Evolutionary conservation across 2,797 vertebrate genomes (phyloP).

Genomic region (Coendou prehensilis): DNA sequence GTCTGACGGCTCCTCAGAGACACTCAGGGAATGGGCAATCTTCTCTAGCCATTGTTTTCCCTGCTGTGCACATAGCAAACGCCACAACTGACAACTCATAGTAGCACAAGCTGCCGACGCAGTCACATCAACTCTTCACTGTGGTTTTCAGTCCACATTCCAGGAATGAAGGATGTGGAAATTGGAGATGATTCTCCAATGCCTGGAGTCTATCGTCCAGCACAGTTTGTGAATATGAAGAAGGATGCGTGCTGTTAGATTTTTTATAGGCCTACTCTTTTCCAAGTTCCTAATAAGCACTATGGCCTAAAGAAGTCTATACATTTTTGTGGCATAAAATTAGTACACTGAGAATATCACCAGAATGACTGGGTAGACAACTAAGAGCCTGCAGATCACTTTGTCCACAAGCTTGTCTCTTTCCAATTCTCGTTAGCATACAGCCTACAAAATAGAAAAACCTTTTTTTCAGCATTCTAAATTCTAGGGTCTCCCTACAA

Average conservation of each 20-base stretch:
- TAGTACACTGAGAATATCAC: not conserved
- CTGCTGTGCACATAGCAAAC: not conserved
- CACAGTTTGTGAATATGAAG: not conserved
- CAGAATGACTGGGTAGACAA: not conserved
- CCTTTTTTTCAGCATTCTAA: not conserved
- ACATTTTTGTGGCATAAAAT: slow-evolving; percentile 42
- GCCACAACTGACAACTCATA: not conserved
- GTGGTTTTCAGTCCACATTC: not conserved
- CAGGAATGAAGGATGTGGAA: not conserved
- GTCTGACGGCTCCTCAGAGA: not conserved
- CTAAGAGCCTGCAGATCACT: slow-evolving; percentile 7
- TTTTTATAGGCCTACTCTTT: not conserved
- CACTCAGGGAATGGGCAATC: fast-evolving
- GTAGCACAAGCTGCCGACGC: not conserved
- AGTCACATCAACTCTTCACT: not conserved
- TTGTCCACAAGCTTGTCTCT: not conserved
- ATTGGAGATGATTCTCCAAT: not conserved
- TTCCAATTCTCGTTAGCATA: not conserved
- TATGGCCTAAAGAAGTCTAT: not conserved
- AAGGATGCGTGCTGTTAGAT: not conserved
- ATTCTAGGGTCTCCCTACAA: not conserved
- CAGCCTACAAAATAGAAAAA: not conserved
- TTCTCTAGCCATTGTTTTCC: not conserved
- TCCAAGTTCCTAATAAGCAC: not conserved
- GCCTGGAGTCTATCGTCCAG: not conserved